Evolutionary conservation across 2,797 vertebrate species (phyloP).

Genomic region (Pterois miles): DNA sequence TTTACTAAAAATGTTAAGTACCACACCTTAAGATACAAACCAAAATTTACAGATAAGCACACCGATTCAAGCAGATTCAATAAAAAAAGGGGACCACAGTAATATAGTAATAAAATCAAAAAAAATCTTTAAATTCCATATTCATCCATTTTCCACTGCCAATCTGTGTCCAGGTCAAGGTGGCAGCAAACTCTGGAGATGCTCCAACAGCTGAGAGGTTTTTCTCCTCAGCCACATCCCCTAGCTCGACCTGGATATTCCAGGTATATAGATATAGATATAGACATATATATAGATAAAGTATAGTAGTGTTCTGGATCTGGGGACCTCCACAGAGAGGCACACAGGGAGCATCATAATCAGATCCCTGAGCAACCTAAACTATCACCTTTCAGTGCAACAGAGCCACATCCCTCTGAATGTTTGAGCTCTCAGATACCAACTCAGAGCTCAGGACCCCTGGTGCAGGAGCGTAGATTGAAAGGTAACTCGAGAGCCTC

Average conservation of each 20-base stretch:
- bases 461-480: neutral
- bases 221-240: neutral
- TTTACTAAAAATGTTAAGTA: neutral
- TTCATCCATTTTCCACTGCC: neutral
- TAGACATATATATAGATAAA: neutral
- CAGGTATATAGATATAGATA: neutral
- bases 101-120: neutral
- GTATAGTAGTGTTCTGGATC: neutral
- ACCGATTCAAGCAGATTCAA: too few relatives aligned
- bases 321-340: neutral
- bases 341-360: neutral
- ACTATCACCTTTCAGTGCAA: neutral
- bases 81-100: neutral
- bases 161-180: neutral
- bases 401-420: neutral
- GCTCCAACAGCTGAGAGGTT: neutral
- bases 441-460: neutral
- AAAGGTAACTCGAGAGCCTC: neutral
- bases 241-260: neutral
- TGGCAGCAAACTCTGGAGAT: slow-evolving; percentile 1
- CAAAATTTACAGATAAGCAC: neutral
- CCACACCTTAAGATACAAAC: neutral
- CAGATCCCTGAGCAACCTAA: neutral
- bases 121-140: neutral
- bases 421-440: neutral